These are phyloP conservation scores for Lemur catta DNA, from an alignment of 2,797 vertebrate species.

Conservation along the genomic window DNA sequence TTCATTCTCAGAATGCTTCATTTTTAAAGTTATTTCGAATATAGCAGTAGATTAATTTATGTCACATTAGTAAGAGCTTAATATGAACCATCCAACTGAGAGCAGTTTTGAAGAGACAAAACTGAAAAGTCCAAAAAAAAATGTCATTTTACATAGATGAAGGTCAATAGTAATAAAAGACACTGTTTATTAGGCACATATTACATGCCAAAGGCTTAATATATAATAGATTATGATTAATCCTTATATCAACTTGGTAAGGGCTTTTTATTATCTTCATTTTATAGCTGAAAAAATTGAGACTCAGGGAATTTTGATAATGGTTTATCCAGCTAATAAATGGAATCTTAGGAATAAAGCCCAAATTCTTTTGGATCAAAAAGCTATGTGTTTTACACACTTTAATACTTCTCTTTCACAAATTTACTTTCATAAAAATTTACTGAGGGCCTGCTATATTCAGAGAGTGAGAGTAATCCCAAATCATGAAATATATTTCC, in stretches of 20 bases:
- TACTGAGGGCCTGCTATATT: neutral
- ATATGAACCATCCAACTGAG: neutral
- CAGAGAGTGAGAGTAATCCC: neutral
- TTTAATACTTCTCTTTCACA: neutral
- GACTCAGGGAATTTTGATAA: neutral
- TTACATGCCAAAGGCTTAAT: neutral
- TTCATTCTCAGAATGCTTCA: neutral
- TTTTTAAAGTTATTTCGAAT: neutral
- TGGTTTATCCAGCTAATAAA: neutral
- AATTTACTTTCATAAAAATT: neutral
- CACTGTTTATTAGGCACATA: neutral
- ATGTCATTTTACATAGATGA: neutral
- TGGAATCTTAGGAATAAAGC: neutral
- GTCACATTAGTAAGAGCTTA: neutral
- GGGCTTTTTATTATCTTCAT: neutral
- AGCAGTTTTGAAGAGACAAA: neutral
- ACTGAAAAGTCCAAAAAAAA: neutral
- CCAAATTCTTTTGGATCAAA: neutral
- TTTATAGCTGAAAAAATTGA: constrained; percentile 3
- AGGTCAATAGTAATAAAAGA: neutral
- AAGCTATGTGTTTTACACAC: neutral
- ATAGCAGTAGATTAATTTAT: neutral
- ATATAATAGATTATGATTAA: neutral
- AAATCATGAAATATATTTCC: neutral
- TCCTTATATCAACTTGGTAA: neutral